Evolutionary conservation across 2,113 vertebrate genomes (phyloP).

Genomic region (Trochalopteron elliotii): DNA sequence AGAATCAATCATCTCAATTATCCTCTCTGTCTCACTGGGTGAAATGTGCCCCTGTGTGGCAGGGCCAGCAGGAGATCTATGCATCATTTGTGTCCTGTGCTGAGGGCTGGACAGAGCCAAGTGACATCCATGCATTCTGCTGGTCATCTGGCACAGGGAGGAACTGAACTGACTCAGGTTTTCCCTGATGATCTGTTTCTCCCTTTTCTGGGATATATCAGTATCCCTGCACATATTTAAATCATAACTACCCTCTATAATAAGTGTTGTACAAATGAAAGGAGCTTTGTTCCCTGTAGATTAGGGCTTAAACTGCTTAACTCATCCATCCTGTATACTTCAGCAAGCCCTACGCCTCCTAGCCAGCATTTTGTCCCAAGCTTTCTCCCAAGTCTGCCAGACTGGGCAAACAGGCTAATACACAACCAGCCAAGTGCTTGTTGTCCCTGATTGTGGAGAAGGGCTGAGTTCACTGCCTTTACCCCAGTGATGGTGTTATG

Average conservation of each 20-base stretch:
- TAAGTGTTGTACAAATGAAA: neutral
- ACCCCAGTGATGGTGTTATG: fast-evolving
- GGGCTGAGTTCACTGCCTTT: neutral
- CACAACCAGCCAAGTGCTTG: neutral
- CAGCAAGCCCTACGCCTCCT: neutral
- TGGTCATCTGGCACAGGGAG: neutral
- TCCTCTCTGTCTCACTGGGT: neutral
- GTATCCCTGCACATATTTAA: neutral
- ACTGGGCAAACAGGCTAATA: neutral
- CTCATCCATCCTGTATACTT: neutral
- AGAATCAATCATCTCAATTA: neutral
- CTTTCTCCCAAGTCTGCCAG: neutral
- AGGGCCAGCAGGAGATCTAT: neutral
- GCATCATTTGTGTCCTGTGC: neutral
- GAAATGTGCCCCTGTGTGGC: neutral
- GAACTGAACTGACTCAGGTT: neutral
- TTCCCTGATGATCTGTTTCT: neutral
- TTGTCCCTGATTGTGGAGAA: neutral
- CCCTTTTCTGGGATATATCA: neutral
- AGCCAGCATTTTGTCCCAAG: neutral
- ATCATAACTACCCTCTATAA: neutral
- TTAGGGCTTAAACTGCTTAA: neutral
- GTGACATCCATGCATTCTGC: neutral
- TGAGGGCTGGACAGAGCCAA: neutral
- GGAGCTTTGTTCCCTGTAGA: neutral